Base-by-base conservation (phyloP, 2,113 vertebrate genomes). In the Micronycteris hirsuta region DNA sequence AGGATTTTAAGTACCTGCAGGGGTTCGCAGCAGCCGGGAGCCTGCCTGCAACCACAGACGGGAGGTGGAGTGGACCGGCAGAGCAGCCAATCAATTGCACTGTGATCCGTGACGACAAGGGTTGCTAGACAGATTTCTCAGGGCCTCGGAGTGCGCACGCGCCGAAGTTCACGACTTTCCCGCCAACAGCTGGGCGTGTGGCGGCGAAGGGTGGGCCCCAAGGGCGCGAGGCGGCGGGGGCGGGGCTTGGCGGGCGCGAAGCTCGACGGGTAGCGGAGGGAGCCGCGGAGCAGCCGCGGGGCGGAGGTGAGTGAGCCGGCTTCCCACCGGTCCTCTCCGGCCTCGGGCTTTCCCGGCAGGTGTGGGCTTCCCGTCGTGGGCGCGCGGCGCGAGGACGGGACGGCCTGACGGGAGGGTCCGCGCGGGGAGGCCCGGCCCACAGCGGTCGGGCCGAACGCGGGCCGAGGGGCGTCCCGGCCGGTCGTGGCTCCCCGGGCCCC, bases 221-320 rank as follows among this genome's bases (percentile, higher is more conserved):
- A 49, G 12, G 43, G 61, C 15, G 11, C 4, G 17, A 76, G 41
- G 70, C 11, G 12, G 26, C 10, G 22, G 24, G 14, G 36, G 45
- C 4, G 14, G 24, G 41, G 28, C 70, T 20, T 22, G 22, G n/a
- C 9, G 24, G 2, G 36, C 36, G 11, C 15, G 13, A 14, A 54
- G 49, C 47, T 22, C 0, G 9, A 5, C 28, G 31, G 1, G 5
- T 17, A 3, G 16, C 1, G 7, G 7, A 43, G 36, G 6, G 28
- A 1, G 61, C 41, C 0, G 26, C 12, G 0, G 54, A n/a, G 38
- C 13, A 4, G 52, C 11, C 24, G 89, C 36, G 19, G 33, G 13
- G 26, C 3, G 4, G 70, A 47, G 26, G 33, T 20, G 43, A 81
- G 52, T 8, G 12, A 33, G 31, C n/a, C 2, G 43, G 47, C 3